Evolutionary conservation across 2,888 invertebrate species (phyloP).

Genomic region (Coelinius sp.): DNA sequence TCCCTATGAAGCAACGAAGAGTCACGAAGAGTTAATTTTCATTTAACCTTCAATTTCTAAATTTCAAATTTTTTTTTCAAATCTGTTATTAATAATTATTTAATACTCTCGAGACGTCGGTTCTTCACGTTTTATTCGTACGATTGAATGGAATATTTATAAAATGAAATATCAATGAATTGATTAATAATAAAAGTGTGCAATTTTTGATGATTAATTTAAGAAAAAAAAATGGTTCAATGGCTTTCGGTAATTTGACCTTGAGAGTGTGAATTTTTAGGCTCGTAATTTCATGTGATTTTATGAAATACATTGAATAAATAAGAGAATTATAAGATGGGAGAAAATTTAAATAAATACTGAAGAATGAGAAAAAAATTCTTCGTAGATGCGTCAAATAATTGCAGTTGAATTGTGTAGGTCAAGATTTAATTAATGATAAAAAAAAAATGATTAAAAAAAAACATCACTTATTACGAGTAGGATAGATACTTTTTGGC

Average conservation of each 20-base stretch:
- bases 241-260: background rate
- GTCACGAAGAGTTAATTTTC: slow-evolving; percentile 38
- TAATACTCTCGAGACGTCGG: slow-evolving; percentile 3
- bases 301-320: background rate
- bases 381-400: slow-evolving; percentile 32
- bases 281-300: slow-evolving; percentile 11
- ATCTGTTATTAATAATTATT: background rate
- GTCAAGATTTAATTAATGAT: slow-evolving; percentile 41
- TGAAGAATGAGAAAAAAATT: slow-evolving; percentile 20
- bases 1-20: slow-evolving; percentile 17
- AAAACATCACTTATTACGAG: background rate
- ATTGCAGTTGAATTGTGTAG: slow-evolving; percentile 33
- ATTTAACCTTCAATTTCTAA: slow-evolving; percentile 30
- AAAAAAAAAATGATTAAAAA: too few relatives aligned
- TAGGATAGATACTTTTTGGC: slow-evolving; percentile 51
- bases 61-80: background rate
- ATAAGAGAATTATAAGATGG: slow-evolving; percentile 2
- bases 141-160: slow-evolving; percentile 14
- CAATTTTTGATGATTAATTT: slow-evolving; percentile 32
- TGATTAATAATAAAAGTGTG: background rate
- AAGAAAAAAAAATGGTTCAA: slow-evolving; percentile 15
- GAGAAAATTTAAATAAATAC: slow-evolving; percentile 15
- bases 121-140: slow-evolving; percentile 29
- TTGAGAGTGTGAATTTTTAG: background rate
- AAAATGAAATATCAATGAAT: slow-evolving; percentile 24